Evolutionary conservation across 2,797 vertebrate species (phyloP).

Genomic region (Alectoris magna): DNA sequence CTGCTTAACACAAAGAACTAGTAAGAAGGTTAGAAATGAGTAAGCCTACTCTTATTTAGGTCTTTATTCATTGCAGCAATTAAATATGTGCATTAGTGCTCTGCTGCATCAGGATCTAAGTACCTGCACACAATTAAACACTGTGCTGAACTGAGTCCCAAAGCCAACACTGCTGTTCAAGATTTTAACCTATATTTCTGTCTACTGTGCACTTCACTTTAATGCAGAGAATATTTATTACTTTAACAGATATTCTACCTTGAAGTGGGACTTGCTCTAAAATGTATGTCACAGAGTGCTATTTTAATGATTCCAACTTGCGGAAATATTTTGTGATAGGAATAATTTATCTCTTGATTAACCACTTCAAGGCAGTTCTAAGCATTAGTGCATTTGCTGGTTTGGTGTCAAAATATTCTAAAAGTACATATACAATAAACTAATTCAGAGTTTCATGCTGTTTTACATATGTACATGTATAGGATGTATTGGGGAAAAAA

Average conservation of each 20-base stretch:
- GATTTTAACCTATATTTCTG: constrained; percentile 44
- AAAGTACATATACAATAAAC: background rate
- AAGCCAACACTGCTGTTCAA: background rate
- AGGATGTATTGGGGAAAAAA: background rate
- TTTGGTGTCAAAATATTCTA: background rate
- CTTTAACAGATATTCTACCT: constrained; percentile 7
- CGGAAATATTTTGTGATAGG: background rate
- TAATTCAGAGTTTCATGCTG: background rate
- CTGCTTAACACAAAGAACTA: constrained; percentile 22
- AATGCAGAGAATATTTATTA: constrained; percentile 25
- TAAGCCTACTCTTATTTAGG: constrained; percentile 32
- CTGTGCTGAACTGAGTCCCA: constrained; percentile 16
- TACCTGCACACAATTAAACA: background rate
- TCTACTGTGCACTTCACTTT: background rate
- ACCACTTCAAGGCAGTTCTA: background rate
- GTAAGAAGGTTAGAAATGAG: constrained; percentile 29
- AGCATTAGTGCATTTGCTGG: background rate
- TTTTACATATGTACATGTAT: background rate
- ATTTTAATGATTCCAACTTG: constrained; percentile 11
- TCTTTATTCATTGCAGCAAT: constrained; percentile 46
- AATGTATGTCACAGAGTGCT: background rate
- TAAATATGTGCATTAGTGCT: constrained; percentile 48
- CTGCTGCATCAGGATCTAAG: constrained; percentile 36
- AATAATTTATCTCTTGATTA: constrained; percentile 15
- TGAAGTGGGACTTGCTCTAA: constrained; percentile 1